Evolutionary conservation across 2,113 vertebrate species (phyloP).

Genomic region (Melozone crissalis): DNA sequence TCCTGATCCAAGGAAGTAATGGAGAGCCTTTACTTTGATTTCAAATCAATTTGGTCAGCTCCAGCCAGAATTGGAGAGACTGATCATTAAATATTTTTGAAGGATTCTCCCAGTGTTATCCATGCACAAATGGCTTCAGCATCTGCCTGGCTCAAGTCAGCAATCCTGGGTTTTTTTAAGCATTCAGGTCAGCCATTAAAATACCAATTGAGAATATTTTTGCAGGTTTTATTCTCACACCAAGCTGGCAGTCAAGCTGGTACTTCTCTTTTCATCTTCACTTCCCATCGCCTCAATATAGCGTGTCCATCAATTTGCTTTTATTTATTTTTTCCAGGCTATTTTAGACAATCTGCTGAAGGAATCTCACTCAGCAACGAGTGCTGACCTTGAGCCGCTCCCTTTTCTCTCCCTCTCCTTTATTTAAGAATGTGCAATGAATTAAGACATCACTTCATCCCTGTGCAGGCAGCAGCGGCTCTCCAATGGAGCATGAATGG

Average conservation of each 20-base stretch:
- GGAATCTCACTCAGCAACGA: constrained; percentile 17
- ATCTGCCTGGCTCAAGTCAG: not conserved
- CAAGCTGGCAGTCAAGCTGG: not conserved
- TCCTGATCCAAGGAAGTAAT: not conserved
- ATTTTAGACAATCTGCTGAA: constrained; percentile 45
- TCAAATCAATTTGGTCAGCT: not conserved
- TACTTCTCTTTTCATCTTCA: constrained; percentile 22
- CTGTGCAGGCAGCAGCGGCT: not conserved
- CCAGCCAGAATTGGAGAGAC: not conserved
- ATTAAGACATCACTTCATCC: constrained; percentile 60
- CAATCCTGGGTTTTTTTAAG: not conserved
- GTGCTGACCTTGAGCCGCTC: constrained; percentile 54
- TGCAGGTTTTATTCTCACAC: constrained; percentile 6
- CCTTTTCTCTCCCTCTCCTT: constrained; percentile 33
- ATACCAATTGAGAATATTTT: not conserved
- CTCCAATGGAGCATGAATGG: constrained; percentile 65
- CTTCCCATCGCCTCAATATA: not conserved
- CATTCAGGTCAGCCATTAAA: constrained; percentile 37
- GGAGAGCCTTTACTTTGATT: not conserved
- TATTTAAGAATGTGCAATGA: constrained; percentile 60
- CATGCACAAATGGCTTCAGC: not conserved
- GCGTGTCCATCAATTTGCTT: not conserved
- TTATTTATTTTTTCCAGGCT: constrained; percentile 48
- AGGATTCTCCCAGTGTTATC: not conserved
- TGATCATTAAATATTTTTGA: not conserved